Evolutionary conservation across 2,888 invertebrate species (phyloP).

Genomic region (Drosophila ustulata): DNA sequence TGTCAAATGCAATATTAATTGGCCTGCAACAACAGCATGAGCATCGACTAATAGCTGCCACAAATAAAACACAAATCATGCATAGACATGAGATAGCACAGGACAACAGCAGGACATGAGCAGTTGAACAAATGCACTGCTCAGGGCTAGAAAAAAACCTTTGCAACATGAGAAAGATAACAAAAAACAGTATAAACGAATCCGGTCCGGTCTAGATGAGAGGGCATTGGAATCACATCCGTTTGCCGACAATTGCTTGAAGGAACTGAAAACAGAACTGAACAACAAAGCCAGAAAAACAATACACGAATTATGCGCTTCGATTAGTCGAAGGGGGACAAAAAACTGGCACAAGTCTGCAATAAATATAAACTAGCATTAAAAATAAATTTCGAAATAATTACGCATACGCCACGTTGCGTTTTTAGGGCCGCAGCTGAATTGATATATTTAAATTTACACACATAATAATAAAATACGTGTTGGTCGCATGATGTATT

Average conservation of each 20-base stretch:
- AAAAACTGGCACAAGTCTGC: constrained; percentile 19
- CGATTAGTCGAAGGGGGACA: constrained; percentile 15
- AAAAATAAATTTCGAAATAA: constrained; percentile 24
- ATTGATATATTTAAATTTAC: constrained; percentile 26
- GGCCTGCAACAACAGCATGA: constrained; percentile 12
- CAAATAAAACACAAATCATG: constrained; percentile 47
- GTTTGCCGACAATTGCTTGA: constrained; percentile 19
- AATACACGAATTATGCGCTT: constrained; percentile 25
- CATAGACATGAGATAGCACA: constrained; percentile 20
- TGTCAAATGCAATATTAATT: constrained; percentile 42
- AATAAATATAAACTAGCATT: constrained; percentile 14
- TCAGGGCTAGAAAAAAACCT: constrained; percentile 4
- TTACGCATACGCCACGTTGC: constrained; percentile 52
- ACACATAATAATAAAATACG: constrained; percentile 35
- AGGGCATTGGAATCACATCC: constrained; percentile 12
- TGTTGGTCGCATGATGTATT: constrained; percentile 64
- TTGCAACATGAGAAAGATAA: constrained; percentile 10
- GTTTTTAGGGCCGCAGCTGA: constrained; percentile 27
- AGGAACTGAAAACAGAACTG: constrained; percentile 11
- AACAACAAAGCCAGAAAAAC: constrained; percentile 3
- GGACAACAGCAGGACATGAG: constrained; percentile 9
- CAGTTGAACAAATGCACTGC: constrained; percentile 39
- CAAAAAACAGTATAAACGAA: constrained; percentile 9
- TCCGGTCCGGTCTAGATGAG: constrained; percentile 8
- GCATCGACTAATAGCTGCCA: constrained; percentile 25